Base-by-base conservation (phyloP, 2,113 vertebrate genomes). In the Gasterosteus aculeatus region DNA sequence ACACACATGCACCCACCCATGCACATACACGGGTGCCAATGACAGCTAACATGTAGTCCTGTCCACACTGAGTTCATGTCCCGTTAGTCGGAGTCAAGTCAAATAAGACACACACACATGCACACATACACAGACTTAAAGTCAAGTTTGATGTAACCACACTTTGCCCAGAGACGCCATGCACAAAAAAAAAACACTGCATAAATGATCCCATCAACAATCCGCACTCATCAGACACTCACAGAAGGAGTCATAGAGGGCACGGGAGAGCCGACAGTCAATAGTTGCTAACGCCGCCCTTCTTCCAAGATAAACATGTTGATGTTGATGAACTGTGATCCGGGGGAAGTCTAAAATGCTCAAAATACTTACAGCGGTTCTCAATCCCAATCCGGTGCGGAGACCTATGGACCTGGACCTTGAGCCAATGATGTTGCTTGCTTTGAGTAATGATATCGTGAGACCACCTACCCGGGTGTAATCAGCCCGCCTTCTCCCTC, bases 151-250 rank as follows among this genome's bases (percentile, higher is more conserved):
- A 79, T 60, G 73, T 69, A 84, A 87, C 87, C 84, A 72, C 85
- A 77, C 72, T 46, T 29, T 88, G 79, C 67, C 82, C 74, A 69
- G 69, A 86, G 80, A 88, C 73, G 75, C 86, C 86, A 80, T 70
- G 64, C 57, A 78, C 59, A 61, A 82, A 80, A 78, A 1, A 78
- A 78, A 69, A 74, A 69, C 77, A 74, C 81, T 58, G 51, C 64
- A 75, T 84, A 84, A 86, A 90, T 91, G 83, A 90, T 90, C 87
- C 69, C 84, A 88, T 90, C 80, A 88, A 73, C 68, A 59, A 87
- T 81, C 29, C 77, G 76, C 63, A 67, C 79, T 88, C 74, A 87
- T 87, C 88, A 77, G 67, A 33, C 33, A 33, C 35, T 38, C 80
- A n/a, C 69, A 78, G 78, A 71, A 47, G 83, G 76, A 87, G 88